Percentiles rank a stretch among this genome's conserved stretches.
phyloP scores from a whole-genome alignment of 2,888 invertebrate species.

The Ichneumoninae sp. region DNA sequence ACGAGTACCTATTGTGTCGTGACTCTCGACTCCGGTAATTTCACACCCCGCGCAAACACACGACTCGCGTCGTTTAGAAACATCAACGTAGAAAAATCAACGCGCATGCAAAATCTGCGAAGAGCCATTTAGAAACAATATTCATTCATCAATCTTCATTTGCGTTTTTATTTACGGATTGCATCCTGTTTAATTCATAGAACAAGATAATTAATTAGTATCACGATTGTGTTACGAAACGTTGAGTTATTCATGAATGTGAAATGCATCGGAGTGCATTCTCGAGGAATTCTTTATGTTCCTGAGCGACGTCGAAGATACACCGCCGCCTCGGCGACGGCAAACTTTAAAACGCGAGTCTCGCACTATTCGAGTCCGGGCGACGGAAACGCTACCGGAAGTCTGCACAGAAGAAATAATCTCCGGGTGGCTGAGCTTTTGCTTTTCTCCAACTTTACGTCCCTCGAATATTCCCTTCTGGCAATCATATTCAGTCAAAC shows the following conservation, averaged over 20 bases:
- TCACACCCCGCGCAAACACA: neutral
- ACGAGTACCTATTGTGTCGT: neutral
- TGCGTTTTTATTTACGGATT: neutral
- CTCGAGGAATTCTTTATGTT: neutral
- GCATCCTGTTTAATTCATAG: neutral
- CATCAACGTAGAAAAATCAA: neutral
- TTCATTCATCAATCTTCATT: neutral
- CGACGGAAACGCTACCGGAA: conserved; percentile 4
- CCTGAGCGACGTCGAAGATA: neutral
- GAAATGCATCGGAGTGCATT: neutral
- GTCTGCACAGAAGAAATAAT: neutral
- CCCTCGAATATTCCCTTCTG: neutral
- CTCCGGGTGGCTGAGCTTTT: neutral
- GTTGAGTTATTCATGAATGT: neutral
- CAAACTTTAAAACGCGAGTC: conserved; percentile 4
- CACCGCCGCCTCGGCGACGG: conserved; percentile 1
- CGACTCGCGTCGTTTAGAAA: neutral
- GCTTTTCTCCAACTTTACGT: neutral
- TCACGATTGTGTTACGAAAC: neutral
- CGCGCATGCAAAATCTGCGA: neutral
- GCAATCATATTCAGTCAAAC: neutral
- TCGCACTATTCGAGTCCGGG: neutral
- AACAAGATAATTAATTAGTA: neutral
- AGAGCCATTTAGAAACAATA: neutral
- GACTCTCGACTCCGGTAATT: neutral